Percentiles rank a stretch among this genome's conserved stretches.
These are phyloP conservation scores for Phrynosoma platyrhinos DNA, from an alignment of 2,113 vertebrate species.

Conservation along the genomic window DNA sequence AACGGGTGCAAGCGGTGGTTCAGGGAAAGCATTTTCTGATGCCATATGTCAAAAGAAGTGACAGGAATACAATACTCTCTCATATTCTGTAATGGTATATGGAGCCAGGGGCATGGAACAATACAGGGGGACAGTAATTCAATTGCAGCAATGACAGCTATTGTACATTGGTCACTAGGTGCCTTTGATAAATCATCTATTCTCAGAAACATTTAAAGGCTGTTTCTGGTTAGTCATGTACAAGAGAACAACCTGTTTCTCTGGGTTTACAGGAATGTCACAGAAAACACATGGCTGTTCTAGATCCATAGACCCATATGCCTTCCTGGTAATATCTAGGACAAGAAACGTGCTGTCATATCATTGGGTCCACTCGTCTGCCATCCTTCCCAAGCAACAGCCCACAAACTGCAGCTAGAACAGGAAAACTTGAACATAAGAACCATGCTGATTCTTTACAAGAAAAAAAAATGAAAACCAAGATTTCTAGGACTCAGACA, in stretches of 20 bases:
- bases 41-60: conserved; percentile 43
- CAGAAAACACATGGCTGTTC: not conserved
- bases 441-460: not conserved
- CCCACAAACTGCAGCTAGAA: not conserved
- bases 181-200: conserved; percentile 9
- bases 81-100: not conserved
- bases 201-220: conserved; percentile 26
- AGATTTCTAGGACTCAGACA: not conserved
- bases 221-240: not conserved
- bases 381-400: not conserved
- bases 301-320: not conserved
- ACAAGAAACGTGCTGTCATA: not conserved
- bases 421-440: not conserved
- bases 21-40: conserved; percentile 23
- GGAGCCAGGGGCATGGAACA: not conserved
- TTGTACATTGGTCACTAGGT: conserved; percentile 13
- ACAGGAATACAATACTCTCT: conserved; percentile 40
- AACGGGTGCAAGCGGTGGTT: not conserved
- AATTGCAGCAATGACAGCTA: conserved; percentile 37
- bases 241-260: not conserved
- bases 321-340: not conserved
- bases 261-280: not conserved
- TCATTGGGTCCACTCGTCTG: no score
- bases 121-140: not conserved
- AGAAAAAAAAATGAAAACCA: not conserved